A percentile compares a stretch with the other conserved stretches of the same genome.
Evolutionary conservation across 1,140 invertebrate genomes (phyloP).

Genomic region (Drosophila tropicalis): DNA sequence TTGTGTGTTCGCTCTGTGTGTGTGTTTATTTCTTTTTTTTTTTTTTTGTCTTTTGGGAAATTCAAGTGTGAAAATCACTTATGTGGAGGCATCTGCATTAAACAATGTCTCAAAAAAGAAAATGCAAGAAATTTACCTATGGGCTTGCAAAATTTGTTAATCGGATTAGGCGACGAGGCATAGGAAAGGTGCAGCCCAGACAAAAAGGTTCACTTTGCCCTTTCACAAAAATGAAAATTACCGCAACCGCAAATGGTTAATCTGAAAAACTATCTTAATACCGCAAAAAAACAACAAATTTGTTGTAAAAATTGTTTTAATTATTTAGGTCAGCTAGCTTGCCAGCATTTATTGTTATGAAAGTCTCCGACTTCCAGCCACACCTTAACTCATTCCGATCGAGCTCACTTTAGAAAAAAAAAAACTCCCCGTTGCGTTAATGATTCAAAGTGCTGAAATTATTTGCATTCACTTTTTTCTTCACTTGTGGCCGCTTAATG

Average conservation of each 20-base stretch:
- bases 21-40: no score
- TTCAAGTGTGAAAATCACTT: slow-evolving; percentile 73
- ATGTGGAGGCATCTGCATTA: slow-evolving; percentile 65
- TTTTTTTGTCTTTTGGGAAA: slow-evolving; percentile 36
- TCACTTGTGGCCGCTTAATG: slow-evolving; percentile 35
- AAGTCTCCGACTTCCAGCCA: slow-evolving; percentile 30
- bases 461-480: slow-evolving; percentile 76
- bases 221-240: neutral
- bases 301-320: slow-evolving; percentile 22
- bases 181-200: slow-evolving; percentile 2
- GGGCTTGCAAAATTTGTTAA: slow-evolving; percentile 24
- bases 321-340: slow-evolving; percentile 38
- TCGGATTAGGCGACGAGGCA: neutral
- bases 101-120: slow-evolving; percentile 17
- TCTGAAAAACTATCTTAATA: slow-evolving; percentile 7
- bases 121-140: slow-evolving; percentile 40
- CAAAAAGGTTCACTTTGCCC: neutral
- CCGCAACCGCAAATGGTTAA: slow-evolving; percentile 1
- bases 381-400: slow-evolving; percentile 48
- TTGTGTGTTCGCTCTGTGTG: neutral
- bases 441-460: slow-evolving; percentile 75
- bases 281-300: neutral
- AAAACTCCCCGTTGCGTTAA: slow-evolving; percentile 71
- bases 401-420: slow-evolving; percentile 27
- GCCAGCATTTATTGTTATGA: slow-evolving; percentile 41